Conservation (phyloP, 2,797 vertebrate species). For the Protosalanx chinensis region DNA sequence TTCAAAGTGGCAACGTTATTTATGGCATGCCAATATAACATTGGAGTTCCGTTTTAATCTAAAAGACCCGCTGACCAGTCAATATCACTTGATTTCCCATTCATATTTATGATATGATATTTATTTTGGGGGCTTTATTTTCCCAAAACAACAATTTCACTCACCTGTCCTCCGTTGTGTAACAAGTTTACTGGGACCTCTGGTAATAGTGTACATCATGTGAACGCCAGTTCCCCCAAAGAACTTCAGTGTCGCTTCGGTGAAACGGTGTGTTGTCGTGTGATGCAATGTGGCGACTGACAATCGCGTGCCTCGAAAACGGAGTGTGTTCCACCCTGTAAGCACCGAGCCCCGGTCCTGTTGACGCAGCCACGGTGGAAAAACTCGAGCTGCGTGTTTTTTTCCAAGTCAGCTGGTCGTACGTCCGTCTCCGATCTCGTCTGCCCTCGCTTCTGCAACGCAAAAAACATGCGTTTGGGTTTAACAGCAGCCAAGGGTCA, state of each 20-base stretch:
- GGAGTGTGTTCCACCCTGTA: background rate
- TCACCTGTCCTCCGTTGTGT: slow-evolving; percentile 92
- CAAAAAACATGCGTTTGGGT: slow-evolving; percentile 40
- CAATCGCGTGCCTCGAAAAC: slow-evolving; percentile 4
- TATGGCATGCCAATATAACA: background rate
- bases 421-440: slow-evolving; percentile 24
- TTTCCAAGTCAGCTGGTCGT: slow-evolving; percentile 48
- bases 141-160: background rate
- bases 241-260: slow-evolving; percentile 13
- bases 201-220: slow-evolving; percentile 94
- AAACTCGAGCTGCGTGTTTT: slow-evolving; percentile 23
- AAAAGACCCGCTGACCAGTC: background rate
- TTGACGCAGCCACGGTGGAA: slow-evolving; percentile 39
- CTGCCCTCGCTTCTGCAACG: background rate
- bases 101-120: background rate
- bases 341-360: slow-evolving; percentile 24
- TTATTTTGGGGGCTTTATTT: background rate
- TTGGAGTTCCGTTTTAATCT: background rate
- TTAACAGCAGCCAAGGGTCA: slow-evolving; percentile 62
- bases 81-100: background rate
- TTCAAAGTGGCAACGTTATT: background rate
- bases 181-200: slow-evolving; percentile 93
- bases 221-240: slow-evolving; percentile 39
- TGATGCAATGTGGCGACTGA: background rate
- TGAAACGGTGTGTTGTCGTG: background rate